These are phyloP conservation scores for Helarctos malayanus DNA, from an alignment of 2,797 vertebrate genomes.

Conservation along the genomic window DNA sequence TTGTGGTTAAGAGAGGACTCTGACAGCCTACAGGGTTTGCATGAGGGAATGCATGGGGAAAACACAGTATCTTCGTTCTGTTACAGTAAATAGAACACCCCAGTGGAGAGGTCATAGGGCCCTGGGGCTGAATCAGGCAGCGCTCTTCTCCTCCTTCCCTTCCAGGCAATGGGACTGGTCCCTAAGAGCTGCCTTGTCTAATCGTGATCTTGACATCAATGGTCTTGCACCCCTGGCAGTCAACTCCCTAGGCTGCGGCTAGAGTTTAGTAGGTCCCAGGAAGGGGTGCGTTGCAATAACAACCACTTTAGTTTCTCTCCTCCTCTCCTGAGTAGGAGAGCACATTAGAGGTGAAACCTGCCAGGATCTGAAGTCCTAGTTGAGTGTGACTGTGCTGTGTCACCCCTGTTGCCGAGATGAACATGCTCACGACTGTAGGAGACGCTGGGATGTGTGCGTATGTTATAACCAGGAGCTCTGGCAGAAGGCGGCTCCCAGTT, in stretches of 20 bases:
- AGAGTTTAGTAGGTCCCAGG: background rate
- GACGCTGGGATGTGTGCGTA: background rate
- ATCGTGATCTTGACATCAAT: background rate
- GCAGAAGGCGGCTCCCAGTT: background rate
- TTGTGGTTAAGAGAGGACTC: background rate
- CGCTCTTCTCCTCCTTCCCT: background rate
- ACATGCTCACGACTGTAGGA: background rate
- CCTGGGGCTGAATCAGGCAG: background rate
- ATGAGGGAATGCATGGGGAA: accelerated
- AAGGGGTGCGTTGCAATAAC: background rate
- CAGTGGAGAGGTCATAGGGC: too few relatives aligned
- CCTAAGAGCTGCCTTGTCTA: background rate
- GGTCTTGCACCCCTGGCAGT: background rate
- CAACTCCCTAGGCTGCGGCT: background rate
- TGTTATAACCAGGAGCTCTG: background rate
- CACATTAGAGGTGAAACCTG: background rate
- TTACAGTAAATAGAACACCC: background rate
- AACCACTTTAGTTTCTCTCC: background rate
- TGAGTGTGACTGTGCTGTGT: background rate
- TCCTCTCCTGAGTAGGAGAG: background rate
- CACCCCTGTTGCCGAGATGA: background rate
- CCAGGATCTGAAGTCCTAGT: background rate
- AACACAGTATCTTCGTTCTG: background rate
- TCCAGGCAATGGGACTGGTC: background rate
- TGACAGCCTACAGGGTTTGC: background rate